These are phyloP conservation scores for Gouania willdenowi DNA, from an alignment of 2,797 vertebrate species.

Conservation along the genomic window DNA sequence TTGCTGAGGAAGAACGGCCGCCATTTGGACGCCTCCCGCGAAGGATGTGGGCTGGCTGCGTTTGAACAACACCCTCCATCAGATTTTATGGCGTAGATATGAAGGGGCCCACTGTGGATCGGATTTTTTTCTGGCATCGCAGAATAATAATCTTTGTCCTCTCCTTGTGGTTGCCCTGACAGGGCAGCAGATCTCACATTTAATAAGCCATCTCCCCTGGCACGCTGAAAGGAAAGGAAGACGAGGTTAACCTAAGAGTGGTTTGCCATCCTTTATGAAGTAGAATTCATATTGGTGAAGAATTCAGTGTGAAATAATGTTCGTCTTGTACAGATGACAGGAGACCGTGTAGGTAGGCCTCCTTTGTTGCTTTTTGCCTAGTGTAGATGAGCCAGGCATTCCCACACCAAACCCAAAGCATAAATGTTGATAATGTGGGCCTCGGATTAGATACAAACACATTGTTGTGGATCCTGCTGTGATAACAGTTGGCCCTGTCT, in stretches of 20 bases:
- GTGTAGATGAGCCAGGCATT: too few species aligned
- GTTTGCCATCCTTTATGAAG: too few species aligned
- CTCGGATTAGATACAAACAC: too few species aligned
- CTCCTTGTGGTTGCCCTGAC: conserved; percentile 4
- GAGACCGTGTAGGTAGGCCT: too few species aligned
- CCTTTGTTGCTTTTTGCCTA: too few species aligned
- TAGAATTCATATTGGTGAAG: too few species aligned
- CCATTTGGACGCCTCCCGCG: not conserved
- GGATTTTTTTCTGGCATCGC: not conserved
- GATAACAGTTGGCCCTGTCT: too few species aligned
- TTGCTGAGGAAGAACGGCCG: not conserved
- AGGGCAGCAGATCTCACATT: conserved; percentile 10
- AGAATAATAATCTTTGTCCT: conserved; percentile 18
- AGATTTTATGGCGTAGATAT: conserved; percentile 1
- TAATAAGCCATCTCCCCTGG: conserved; percentile 28
- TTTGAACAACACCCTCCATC: conserved; percentile 14
- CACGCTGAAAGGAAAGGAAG: conserved; percentile 5
- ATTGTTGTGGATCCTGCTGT: too few species aligned
- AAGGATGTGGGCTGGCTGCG: not conserved
- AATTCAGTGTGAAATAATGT: too few species aligned
- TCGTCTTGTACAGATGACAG: too few species aligned
- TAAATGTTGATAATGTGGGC: too few species aligned
- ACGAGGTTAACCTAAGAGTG: conserved; percentile 40
- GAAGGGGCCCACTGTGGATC: not conserved
- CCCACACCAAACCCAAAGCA: too few species aligned